Evolutionary conservation across 2,113 vertebrate genomes (phyloP).

Genomic region (Anoplopoma fimbria): DNA sequence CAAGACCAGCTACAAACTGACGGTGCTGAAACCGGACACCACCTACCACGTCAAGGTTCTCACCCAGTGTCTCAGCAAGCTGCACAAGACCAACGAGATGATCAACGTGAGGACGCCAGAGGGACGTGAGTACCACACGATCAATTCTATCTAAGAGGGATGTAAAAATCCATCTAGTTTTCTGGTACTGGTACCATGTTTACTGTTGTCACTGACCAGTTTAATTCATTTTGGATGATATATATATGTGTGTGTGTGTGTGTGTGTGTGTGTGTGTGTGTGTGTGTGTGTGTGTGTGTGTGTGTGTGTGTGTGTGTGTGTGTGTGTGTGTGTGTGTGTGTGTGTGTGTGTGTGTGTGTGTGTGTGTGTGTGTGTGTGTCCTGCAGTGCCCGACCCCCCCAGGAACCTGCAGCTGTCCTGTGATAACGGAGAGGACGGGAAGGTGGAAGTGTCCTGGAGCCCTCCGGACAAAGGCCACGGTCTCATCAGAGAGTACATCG

Average conservation of each 20-base stretch:
- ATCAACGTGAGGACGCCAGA: conserved; percentile 92
- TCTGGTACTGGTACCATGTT: too few species aligned
- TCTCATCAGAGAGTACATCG: conserved; percentile 94
- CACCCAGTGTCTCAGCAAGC: conserved; percentile 91
- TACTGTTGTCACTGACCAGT: too few species aligned
- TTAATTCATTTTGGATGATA: too few species aligned
- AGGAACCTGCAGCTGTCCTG: conserved; percentile 89
- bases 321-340: too few species aligned
- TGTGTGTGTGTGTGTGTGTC: background rate
- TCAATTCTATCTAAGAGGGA: too few species aligned
- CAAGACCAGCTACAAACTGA: conserved; percentile 90
- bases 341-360: background rate
- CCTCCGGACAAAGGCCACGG: conserved; percentile 88
- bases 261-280: too few species aligned
- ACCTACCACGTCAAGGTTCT: conserved; percentile 96
- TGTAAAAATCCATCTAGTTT: too few species aligned
- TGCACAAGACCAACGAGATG: conserved; percentile 92
- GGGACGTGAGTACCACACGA: conserved; percentile 88
- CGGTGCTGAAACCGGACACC: conserved; percentile 91
- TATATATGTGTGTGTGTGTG: too few species aligned
- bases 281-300: too few species aligned
- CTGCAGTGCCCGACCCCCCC: conserved; percentile 92
- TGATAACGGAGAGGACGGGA: conserved; percentile 86
- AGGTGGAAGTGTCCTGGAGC: conserved; percentile 87
- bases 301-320: too few species aligned